Conservation (phyloP, 37 sponge, comb jelly and placozoan species). For the Beroe ovata region DNA sequence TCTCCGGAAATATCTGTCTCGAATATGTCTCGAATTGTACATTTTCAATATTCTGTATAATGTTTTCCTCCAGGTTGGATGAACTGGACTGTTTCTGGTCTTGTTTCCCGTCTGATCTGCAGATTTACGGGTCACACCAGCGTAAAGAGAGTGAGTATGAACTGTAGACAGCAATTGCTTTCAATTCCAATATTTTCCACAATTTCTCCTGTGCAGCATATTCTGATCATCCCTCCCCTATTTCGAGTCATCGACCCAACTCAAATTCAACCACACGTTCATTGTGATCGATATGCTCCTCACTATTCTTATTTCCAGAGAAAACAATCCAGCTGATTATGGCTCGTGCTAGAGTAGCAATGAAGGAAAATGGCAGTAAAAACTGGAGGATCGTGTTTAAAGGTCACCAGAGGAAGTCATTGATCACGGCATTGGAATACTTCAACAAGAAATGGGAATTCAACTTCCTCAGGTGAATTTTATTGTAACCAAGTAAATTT, state of each 20-base stretch:
- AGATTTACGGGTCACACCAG: constrained; percentile 16
- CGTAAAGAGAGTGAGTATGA: constrained; percentile 14
- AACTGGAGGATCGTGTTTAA: constrained; percentile 38
- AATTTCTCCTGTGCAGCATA: no score
- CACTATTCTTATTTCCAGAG: not conserved
- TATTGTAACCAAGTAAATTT: no score
- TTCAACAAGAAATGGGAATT: not conserved
- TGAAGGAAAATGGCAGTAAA: not conserved
- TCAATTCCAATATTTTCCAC: no score
- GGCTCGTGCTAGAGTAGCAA: not conserved
- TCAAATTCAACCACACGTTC: no score
- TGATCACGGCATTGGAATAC: not conserved
- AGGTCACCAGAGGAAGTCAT: not conserved
- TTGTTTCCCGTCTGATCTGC: constrained; percentile 26
- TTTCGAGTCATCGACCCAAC: no score
- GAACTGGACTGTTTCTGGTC: constrained; percentile 55
- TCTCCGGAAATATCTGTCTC: no score
- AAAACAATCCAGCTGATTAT: constrained; percentile 20
- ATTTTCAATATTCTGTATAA: no score
- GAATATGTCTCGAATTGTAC: no score
- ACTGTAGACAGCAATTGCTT: no score
- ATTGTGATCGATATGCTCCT: no score
- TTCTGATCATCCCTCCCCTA: no score
- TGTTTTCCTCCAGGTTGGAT: constrained; percentile 2
- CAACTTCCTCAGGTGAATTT: constrained; percentile 57